phyloP scores from a whole-genome alignment of 2,113 vertebrate genomes.

The Sylvilagus bachmani region DNA sequence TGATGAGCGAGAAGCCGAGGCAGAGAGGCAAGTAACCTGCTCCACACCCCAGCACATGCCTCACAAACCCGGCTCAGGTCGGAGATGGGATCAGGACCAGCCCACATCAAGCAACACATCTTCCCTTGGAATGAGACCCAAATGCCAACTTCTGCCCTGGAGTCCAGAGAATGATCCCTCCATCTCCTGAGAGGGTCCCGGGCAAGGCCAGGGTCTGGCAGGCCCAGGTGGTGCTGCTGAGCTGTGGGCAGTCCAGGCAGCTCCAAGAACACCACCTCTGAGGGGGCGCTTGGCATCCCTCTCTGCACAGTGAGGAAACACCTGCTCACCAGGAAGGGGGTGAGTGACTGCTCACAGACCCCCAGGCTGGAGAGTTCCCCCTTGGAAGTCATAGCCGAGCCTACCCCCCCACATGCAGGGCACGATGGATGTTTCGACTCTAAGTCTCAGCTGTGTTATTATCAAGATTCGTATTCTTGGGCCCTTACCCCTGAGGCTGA shows the following conservation, averaged over 20 bases:
- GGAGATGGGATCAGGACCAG: background rate
- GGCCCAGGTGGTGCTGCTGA: too few species aligned
- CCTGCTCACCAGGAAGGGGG: background rate
- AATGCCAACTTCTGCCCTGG: background rate
- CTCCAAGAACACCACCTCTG: background rate
- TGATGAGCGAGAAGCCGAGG: background rate
- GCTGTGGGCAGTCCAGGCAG: background rate
- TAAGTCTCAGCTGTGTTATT: background rate
- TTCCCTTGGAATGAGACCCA: background rate
- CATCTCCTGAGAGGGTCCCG: background rate
- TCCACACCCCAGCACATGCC: background rate
- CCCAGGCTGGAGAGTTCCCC: background rate
- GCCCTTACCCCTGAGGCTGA: background rate
- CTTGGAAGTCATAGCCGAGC: background rate
- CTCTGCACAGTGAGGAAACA: background rate
- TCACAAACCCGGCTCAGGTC: background rate
- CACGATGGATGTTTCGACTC: background rate
- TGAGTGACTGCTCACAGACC: fast-evolving
- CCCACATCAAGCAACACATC: background rate
- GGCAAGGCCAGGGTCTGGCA: background rate
- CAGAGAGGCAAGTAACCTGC: background rate
- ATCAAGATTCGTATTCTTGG: background rate
- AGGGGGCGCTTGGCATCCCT: background rate
- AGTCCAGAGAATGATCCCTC: background rate
- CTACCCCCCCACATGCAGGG: background rate